Evolutionary conservation across 2,888 invertebrate species (phyloP), one percentile per base, ranked within the genome.

Genomic region (Leuctra nigra): DNA sequence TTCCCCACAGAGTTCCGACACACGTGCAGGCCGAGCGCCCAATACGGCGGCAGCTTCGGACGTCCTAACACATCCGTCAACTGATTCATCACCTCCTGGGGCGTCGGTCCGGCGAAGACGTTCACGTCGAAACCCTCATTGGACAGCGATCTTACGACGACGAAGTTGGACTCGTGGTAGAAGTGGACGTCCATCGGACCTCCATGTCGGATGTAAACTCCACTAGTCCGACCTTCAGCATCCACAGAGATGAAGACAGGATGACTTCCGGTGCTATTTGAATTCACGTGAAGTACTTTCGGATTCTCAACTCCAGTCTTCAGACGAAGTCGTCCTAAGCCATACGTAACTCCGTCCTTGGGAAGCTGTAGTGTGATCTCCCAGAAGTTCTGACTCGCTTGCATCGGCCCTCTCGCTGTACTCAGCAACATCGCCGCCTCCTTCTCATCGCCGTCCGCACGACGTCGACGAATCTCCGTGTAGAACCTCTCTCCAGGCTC

Each of bases 361-460:
- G 77, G 77, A 25, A 83, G 63, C 61, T 73, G 74, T 16, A 83
- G 72, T 0, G 77, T 72, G 64, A 81, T 74, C 67, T 83, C 83
- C 80, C 81, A 81, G 63, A 81, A 82, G 41, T 75, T 71, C 20
- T 78, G 69, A 0, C 81, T 77, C 1, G 79, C 77, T 58, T 83
- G 79, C 0, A 82, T 61, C 0, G 83, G 81, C 0, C 82, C 82
- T 60, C 73, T 69, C 1, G 75, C 67, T 0, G 81, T 81, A 25
- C 75, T 76, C 18, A 83, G 73, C 55, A 82, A 68, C 4, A 65
- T 52, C 11, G 75, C 72, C 73, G 24, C 33, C 1, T 56, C 48
- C 13, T 54, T 55, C 7, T 62, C 59, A 1, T 55, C 46, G 29
- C 33, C 44, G 39, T 60, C 54, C 55, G 47, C 29, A n/a, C 7